Percentiles rank a stretch among this genome's conserved stretches.
Conservation (phyloP, 2,113 vertebrate genomes). For the Oriolus oriolus region DNA sequence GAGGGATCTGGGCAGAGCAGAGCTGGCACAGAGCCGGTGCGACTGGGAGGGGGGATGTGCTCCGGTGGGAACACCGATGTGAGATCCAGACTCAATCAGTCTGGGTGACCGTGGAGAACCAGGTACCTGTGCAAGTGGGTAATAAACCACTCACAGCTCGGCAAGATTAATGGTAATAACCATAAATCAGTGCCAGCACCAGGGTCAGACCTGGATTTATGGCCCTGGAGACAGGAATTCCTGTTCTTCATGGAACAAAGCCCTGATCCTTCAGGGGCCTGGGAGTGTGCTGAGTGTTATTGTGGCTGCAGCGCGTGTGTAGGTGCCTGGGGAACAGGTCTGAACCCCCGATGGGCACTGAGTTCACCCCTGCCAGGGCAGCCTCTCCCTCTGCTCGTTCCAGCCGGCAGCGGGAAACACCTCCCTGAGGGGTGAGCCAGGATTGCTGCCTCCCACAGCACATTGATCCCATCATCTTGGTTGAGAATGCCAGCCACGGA, state of each 20-base stretch:
- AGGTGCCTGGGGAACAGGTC: neutral
- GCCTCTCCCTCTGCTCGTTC: neutral
- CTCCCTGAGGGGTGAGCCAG: neutral
- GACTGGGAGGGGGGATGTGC: neutral
- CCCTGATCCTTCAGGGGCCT: neutral
- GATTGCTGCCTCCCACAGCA: conserved; percentile 27
- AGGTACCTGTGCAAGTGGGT: conserved; percentile 2
- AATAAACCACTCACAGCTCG: neutral
- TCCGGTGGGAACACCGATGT: neutral
- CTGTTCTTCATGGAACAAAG: conserved; percentile 51
- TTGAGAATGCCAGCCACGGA: conserved; percentile 44
- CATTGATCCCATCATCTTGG: conserved; percentile 17
- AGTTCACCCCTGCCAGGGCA: neutral
- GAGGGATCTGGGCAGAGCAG: neutral
- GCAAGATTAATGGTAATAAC: conserved; percentile 49
- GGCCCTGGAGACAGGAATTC: conserved; percentile 54
- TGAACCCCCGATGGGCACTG: accelerated
- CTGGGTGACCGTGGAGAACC: neutral
- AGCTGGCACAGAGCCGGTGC: neutral
- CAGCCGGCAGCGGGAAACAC: neutral
- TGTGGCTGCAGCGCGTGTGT: accelerated
- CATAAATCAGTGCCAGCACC: conserved; percentile 8
- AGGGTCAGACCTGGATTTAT: conserved; percentile 33
- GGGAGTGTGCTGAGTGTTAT: neutral
- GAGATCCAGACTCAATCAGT: neutral